Base-by-base conservation (phyloP, 1,140 invertebrate genomes). In the Ylistrum balloti region DNA sequence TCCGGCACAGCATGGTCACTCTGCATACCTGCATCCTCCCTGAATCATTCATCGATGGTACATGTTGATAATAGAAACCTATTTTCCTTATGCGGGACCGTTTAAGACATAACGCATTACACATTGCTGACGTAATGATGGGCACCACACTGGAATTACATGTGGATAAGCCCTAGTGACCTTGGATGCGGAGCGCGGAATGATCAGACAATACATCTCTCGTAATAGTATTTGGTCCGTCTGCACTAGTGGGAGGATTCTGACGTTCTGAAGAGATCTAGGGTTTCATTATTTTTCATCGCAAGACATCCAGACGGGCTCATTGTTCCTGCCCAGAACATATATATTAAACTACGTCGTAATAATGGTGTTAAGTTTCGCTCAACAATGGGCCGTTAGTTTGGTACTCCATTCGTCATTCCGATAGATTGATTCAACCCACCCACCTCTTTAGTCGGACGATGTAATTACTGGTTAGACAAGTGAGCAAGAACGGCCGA, bases 381-480 rank as follows among this genome's bases (percentile, higher is more conserved):
- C 56, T 74, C 56, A 74, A 74, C 56, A 74, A 74, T 74, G 56
- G 56, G 15, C 56, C 56, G 56, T 74, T 74, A 74, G 56, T 74
- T 74, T 74, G 56, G 22, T 74, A 74, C 9, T 28, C 56, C 56
- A 74, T 74, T 74, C 56, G 28, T 74, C 56, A 74, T 74, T 74
- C 56, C 56, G 56, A 74, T 74, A 74, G 56, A 74, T 74, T 74
- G 56, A 74, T 74, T 74, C 56, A 28, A 74, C 56, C 22, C 15
- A 74, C 56, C 56, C 56, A 74, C 56, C 45, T 74, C 56, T 74
- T 74, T 74, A n/a, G 56, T 28, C 9, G 56, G 56, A 17, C 56
- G n/a, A 74, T 74, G n/a, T 74, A 74, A 74, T 74, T 74, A 74
- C 56, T 74, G 56, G 56, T 74, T 74, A 74, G n/a, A 74, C 56